phyloP scores from a whole-genome alignment of 2,797 vertebrate species.

The Mus minutoides region DNA sequence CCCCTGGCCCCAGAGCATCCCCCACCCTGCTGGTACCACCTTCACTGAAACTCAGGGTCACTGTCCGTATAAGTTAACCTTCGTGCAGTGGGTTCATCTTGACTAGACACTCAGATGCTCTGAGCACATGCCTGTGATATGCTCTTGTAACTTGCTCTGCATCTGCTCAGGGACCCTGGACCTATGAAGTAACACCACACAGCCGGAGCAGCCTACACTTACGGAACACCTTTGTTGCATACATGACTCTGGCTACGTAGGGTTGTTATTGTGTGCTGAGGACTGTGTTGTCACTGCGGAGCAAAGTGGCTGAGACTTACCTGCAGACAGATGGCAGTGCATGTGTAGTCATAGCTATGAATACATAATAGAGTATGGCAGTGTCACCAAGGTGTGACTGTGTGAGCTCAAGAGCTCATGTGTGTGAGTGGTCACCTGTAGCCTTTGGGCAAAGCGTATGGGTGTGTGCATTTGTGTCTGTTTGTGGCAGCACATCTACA shows the following conservation, averaged over 20 bases:
- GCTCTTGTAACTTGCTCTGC: neutral
- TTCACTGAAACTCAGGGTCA: neutral
- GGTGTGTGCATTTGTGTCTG: neutral
- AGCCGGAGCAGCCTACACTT: neutral
- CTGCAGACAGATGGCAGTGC: neutral
- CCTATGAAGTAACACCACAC: neutral
- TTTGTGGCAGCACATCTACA: neutral
- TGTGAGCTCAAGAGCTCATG: neutral
- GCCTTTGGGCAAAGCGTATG: neutral
- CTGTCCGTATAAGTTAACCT: neutral
- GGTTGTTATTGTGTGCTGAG: neutral
- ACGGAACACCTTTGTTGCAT: neutral
- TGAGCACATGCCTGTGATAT: neutral
- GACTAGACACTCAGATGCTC: neutral
- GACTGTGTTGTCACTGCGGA: neutral
- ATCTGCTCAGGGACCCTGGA: neutral
- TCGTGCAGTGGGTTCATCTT: neutral
- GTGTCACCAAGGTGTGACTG: neutral
- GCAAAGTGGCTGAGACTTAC: neutral
- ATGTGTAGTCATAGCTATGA: neutral
- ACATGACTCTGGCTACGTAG: neutral
- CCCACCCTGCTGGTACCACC: neutral
- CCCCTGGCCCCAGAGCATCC: neutral
- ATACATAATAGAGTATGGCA: neutral
- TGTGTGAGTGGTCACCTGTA: neutral